These are phyloP conservation scores for Megalops cyprinoides DNA, from an alignment of 2,797 vertebrate species.

Conservation along the genomic window DNA sequence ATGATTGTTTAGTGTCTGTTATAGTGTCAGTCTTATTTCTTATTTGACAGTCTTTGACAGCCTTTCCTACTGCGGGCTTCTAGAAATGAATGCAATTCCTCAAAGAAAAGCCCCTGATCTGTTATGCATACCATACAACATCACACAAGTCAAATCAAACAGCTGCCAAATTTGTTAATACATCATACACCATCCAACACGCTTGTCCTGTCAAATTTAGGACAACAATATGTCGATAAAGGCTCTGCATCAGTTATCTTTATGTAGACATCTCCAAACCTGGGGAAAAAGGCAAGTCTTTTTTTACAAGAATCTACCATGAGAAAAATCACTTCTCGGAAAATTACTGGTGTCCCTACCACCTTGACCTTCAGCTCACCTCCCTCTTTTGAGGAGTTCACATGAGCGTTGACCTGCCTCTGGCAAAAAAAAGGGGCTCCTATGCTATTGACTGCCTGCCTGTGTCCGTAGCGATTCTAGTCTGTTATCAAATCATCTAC, in stretches of 20 bases:
- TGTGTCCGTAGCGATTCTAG: constrained; percentile 8
- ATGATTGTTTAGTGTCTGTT: neutral
- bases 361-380: neutral
- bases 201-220: neutral
- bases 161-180: neutral
- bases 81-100: neutral
- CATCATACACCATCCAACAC: neutral
- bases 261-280: neutral
- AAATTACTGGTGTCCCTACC: neutral
- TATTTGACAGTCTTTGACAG: constrained; percentile 7
- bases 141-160: neutral
- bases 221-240: neutral
- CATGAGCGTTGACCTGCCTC: neutral
- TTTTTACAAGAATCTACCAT: neutral
- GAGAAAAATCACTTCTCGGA: neutral
- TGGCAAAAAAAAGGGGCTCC: constrained; percentile 16
- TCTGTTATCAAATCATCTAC: constrained; percentile 7
- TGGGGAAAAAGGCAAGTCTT: neutral
- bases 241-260: neutral
- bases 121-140: neutral
- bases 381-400: constrained; percentile 17
- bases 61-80: neutral
- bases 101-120: neutral
- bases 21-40: neutral
- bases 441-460: constrained; percentile 7